Conservation (phyloP, 1,140 invertebrate species). For the Eupristina koningsbergeri region DNA sequence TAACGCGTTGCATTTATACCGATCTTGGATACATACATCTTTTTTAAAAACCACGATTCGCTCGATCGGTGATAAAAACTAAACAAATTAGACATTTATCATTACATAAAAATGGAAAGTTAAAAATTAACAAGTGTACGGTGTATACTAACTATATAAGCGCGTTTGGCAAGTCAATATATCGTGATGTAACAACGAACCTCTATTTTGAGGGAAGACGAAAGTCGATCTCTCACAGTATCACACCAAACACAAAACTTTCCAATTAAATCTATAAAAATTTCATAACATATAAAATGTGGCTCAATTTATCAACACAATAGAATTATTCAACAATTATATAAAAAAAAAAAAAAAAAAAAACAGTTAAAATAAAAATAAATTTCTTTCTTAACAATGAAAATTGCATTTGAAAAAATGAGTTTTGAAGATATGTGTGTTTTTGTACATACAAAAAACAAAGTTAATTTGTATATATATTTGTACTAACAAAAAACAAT, state of each 20-base stretch:
- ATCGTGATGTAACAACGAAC: not conserved
- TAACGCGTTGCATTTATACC: not conserved
- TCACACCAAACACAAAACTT: conserved; percentile 17
- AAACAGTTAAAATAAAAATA: too few relatives aligned
- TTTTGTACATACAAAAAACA: too few relatives aligned
- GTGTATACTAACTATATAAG: conserved; percentile 33
- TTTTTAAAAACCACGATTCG: not conserved
- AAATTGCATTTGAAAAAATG: too few relatives aligned
- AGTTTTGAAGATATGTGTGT: too few relatives aligned
- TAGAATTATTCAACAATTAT: too few relatives aligned
- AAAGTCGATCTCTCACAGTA: not conserved
- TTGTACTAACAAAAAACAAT: too few relatives aligned
- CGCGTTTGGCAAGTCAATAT: conserved; percentile 28
- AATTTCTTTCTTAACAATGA: not conserved
- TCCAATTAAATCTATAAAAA: too few relatives aligned
- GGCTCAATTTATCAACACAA: too few relatives aligned
- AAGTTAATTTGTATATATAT: too few relatives aligned
- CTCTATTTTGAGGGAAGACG: not conserved
- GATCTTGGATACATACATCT: not conserved
- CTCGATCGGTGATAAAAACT: not conserved
- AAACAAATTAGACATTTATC: not conserved
- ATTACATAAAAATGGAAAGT: conserved; percentile 18
- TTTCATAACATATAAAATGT: too few relatives aligned
- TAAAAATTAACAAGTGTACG: conserved; percentile 29
- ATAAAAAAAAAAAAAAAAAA: too few relatives aligned